phyloP scores from a whole-genome alignment of 2,113 vertebrate genomes.

The Acinonyx jubatus region DNA sequence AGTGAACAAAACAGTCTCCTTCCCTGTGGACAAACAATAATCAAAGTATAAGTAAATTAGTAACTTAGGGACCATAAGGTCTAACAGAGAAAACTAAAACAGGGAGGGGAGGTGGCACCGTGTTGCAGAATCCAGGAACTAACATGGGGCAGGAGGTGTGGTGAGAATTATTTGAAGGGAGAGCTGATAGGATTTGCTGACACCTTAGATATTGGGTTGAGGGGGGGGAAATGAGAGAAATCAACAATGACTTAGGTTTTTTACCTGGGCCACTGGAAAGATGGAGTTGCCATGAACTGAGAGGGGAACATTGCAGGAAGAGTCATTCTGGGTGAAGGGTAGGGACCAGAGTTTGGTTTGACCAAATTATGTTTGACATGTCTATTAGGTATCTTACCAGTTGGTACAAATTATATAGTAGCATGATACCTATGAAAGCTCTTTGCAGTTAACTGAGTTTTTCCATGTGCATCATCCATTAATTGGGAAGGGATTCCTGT shows the following conservation, averaged over 20 bases:
- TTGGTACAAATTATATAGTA: not conserved
- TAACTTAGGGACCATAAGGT: not conserved
- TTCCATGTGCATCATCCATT: not conserved
- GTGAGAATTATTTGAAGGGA: not conserved
- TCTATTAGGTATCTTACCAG: not conserved
- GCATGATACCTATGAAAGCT: not conserved
- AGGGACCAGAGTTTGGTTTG: not conserved
- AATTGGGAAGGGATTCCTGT: not conserved
- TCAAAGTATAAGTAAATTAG: not conserved
- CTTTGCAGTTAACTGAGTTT: not conserved
- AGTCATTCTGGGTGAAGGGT: not conserved
- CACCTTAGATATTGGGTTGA: not conserved
- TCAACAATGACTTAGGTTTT: not conserved
- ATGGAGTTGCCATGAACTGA: not conserved
- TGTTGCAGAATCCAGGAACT: not conserved
- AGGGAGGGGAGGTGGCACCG: rapidly evolving
- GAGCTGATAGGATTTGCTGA: not conserved
- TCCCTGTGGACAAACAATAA: not conserved
- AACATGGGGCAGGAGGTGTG: not conserved
- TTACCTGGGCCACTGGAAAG: not conserved
- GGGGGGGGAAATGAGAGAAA: not conserved
- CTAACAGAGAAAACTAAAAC: not conserved
- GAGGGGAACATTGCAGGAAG: not conserved
- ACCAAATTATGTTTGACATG: not conserved
- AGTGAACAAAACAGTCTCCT: not conserved